Percentiles rank a stretch among this genome's conserved stretches.
These are phyloP conservation scores for Camponotus pennsylvanicus DNA, from an alignment of 1,140 invertebrate species.

Conservation along the genomic window DNA sequence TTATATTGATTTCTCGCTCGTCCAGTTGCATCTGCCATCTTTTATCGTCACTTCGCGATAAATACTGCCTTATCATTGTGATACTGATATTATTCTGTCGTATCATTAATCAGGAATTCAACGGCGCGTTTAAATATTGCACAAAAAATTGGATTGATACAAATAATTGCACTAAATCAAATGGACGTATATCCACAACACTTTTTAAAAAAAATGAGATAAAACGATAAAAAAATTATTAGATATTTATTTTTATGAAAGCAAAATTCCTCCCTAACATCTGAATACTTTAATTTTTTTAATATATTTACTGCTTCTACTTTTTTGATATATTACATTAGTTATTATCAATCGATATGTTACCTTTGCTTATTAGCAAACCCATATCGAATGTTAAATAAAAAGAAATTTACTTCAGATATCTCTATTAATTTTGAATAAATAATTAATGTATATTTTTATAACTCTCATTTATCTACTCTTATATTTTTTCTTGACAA, in stretches of 20 bases:
- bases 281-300: not conserved
- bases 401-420: slow-evolving; percentile 20
- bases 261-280: not conserved
- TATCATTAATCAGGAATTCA: not conserved
- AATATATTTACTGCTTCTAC: not conserved
- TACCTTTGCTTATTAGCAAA: not conserved
- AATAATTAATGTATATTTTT: not conserved
- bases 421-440: not conserved
- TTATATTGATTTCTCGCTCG: slow-evolving; percentile 69
- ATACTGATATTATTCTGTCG: not conserved
- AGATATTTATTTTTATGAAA: not conserved
- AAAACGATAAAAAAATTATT: not conserved
- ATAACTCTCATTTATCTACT: not conserved
- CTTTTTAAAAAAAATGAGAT: not conserved
- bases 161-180: not conserved
- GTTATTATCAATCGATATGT: slow-evolving; percentile 7
- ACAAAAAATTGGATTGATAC: not conserved
- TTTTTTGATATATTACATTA: not conserved
- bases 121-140: not conserved
- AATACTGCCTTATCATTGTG: slow-evolving; percentile 47
- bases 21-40: slow-evolving; percentile 79
- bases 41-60: slow-evolving; percentile 55
- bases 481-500: not conserved
- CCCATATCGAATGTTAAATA: slow-evolving; percentile 23
- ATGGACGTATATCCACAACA: not conserved